Conservation (phyloP, 2,888 invertebrate species). For the Acronicta leporina region DNA sequence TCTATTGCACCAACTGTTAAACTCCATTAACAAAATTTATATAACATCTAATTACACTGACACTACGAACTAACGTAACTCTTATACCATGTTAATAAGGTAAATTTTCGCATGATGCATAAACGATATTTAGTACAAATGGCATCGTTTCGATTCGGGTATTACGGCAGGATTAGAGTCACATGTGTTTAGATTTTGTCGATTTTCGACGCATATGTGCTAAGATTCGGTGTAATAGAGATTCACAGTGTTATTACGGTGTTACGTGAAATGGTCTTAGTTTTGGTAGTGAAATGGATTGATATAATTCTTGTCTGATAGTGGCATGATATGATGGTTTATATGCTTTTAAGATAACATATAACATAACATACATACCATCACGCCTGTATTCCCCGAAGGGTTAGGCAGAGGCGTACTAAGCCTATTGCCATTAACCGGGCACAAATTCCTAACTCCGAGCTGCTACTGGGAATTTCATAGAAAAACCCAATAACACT, state of each 20-base stretch:
- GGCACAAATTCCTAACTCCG: too few species aligned
- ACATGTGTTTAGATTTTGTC: slow-evolving; percentile 71
- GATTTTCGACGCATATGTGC: slow-evolving; percentile 61
- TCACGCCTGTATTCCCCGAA: too few species aligned
- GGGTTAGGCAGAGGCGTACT: too few species aligned
- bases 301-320: not conserved
- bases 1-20: slow-evolving; percentile 73
- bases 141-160: slow-evolving; percentile 67
- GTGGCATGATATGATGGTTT: too few species aligned
- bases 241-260: slow-evolving; percentile 37
- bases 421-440: too few species aligned
- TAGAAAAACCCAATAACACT: too few species aligned
- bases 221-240: slow-evolving; percentile 40
- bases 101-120: slow-evolving; percentile 42
- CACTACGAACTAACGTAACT: slow-evolving; percentile 32
- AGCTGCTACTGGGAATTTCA: too few species aligned
- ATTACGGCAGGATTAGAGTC: slow-evolving; percentile 64
- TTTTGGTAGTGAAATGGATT: slow-evolving; percentile 7
- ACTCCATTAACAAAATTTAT: slow-evolving; percentile 71
- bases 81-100: slow-evolving; percentile 48
- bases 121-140: slow-evolving; percentile 46
- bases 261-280: slow-evolving; percentile 27
- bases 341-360: too few species aligned
- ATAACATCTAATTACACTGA: slow-evolving; percentile 69
- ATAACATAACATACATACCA: too few species aligned